phyloP scores from a whole-genome alignment of 1,140 invertebrate genomes.

The Leptinotarsa undecemlineata region DNA sequence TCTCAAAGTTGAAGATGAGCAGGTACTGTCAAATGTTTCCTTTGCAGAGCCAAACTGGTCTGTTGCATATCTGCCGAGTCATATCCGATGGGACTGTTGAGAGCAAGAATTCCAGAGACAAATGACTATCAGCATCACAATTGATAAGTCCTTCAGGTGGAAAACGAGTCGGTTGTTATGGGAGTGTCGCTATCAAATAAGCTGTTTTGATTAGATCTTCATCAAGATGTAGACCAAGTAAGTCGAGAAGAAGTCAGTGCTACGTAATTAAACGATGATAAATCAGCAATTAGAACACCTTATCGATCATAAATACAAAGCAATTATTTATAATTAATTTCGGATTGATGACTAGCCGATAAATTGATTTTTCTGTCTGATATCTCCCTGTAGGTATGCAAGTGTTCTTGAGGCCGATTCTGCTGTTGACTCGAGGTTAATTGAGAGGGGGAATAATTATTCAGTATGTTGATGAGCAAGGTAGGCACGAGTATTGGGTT shows the following conservation, averaged over 20 bases:
- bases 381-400: conserved; percentile 2
- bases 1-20: too few relatives aligned
- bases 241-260: too few relatives aligned
- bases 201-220: conserved; percentile 1
- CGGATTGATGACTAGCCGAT: background rate
- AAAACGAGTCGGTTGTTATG: background rate
- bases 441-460: too few relatives aligned
- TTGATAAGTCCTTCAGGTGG: background rate
- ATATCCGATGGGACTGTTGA: background rate
- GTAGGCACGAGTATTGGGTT: too few relatives aligned
- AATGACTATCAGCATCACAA: conserved; percentile 1
- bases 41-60: too few relatives aligned
- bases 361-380: conserved; percentile 1
- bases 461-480: too few relatives aligned
- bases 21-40: too few relatives aligned
- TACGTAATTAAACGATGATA: background rate
- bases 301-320: background rate
- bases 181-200: background rate
- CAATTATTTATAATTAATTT: conserved; percentile 4
- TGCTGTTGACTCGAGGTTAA: background rate
- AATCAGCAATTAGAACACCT: conserved; percentile 1
- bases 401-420: background rate
- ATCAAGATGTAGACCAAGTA: background rate
- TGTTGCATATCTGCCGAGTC: too few relatives aligned
- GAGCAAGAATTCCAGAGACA: background rate